Base-by-base conservation (phyloP, 2,888 invertebrate genomes). In the Druceiella hillmani region DNA sequence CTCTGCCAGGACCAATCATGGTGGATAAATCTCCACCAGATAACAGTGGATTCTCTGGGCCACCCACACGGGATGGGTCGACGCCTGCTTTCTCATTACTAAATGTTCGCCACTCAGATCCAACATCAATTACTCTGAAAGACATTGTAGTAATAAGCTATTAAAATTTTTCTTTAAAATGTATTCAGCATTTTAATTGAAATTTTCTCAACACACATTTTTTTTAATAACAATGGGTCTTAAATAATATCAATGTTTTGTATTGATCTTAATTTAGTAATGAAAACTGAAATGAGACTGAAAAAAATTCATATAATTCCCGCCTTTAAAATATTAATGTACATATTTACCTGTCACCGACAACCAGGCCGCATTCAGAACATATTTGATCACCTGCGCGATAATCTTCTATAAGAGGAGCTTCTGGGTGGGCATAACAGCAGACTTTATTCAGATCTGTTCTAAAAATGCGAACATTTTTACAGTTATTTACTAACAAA, bases 61-160 rank as follows among this genome's bases (percentile, higher is more conserved):
- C 97, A 74, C 99, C 99, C 46, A 99, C 99, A 87, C 99, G 95
- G 66, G 95, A 95, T 3, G 98, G 97, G 66, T 99, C 99, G 0
- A 90, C 91, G 5, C 92, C 89, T 36, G 87, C 84, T 57, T 95
- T 97, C 59, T 99, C 99, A 62, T 98, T 99, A 57, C 94, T 95
- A 66, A 99, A 99, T 41, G 98, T 99, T 61, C 99, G 79, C 99
- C 99, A 99, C 66, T 99, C 99, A 3, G 98, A 97, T 20, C 99
- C 97, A n/a, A 99, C 99, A 67, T 99, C 99, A 48, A 99, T 95
- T 1, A 99, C 94, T 59, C 97, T 93, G 62, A 40, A 56, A 58
- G 25, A 12, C 14, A 11, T 15, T 5, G 15, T 27, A 10, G n/a
- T n/a, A n/a, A n/a, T n/a, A n/a, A n/a, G n/a, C n/a, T n/a, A n/a